phyloP scores from a whole-genome alignment of 2,113 vertebrate genomes.

The Ivindomyrus marchei region DNA sequence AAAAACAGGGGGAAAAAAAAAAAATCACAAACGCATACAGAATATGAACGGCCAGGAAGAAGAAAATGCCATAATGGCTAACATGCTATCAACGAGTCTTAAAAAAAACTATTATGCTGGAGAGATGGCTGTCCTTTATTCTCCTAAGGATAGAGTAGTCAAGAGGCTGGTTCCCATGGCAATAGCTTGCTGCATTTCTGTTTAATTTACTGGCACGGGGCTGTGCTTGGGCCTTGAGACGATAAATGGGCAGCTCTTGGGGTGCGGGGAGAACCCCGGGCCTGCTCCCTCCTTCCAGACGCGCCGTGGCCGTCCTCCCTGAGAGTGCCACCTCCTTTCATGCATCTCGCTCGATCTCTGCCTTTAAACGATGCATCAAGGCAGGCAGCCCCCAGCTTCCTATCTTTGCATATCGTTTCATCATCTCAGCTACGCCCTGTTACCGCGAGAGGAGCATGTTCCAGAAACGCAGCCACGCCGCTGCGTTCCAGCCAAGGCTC shows the following conservation, averaged over 20 bases:
- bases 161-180: slow-evolving; percentile 70
- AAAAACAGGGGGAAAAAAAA: neutral
- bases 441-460: neutral
- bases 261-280: slow-evolving; percentile 17
- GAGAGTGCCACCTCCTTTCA: neutral
- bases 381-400: neutral
- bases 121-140: slow-evolving; percentile 63
- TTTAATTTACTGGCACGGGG: slow-evolving; percentile 22
- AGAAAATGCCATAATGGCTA: neutral
- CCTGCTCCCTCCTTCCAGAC: neutral
- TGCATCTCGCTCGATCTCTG: neutral
- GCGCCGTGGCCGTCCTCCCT: neutral
- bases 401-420: slow-evolving; percentile 9
- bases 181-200: slow-evolving; percentile 49
- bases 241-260: slow-evolving; percentile 24
- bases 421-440: neutral
- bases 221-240: slow-evolving; percentile 36
- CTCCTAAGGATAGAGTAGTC: slow-evolving; percentile 50
- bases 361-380: neutral
- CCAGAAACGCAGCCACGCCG: neutral
- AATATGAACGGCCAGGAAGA: neutral
- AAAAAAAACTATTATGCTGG: slow-evolving; percentile 16
- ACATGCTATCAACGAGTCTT: slow-evolving; percentile 3
- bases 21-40: neutral
- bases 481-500: neutral